Conservation (phyloP, 2,113 vertebrate genomes). For the Cyphomyrus plagiostoma region DNA sequence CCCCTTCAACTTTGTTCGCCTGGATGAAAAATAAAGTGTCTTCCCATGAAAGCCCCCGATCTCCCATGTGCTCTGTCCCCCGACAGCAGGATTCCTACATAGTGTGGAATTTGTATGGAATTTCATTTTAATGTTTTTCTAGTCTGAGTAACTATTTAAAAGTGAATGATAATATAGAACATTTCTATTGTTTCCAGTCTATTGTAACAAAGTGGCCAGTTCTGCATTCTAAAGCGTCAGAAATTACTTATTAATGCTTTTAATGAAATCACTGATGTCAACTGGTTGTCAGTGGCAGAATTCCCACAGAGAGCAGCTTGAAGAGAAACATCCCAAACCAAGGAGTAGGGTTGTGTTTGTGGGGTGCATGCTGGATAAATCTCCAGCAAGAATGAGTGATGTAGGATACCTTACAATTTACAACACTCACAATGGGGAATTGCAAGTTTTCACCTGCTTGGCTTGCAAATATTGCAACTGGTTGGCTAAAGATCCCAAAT, state of each 20-base stretch:
- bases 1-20: too few species aligned
- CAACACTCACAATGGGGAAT: not conserved
- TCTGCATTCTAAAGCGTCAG: not conserved
- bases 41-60: too few species aligned
- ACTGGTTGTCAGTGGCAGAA: not conserved
- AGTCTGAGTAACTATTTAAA: not conserved
- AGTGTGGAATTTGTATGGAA: not conserved
- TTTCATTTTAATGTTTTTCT: not conserved
- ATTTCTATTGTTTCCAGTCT: not conserved
- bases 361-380: not conserved
- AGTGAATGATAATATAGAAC: not conserved
- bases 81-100: not conserved
- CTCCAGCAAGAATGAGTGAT: not conserved
- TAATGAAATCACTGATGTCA: not conserved
- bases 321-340: not conserved
- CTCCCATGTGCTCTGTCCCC: too few species aligned
- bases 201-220: not conserved
- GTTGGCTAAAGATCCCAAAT: not conserved
- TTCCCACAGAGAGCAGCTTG: not conserved
- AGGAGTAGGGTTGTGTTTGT: not conserved
- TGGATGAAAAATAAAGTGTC: too few species aligned
- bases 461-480: not conserved
- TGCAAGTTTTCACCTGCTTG: not conserved
- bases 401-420: not conserved
- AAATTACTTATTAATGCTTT: not conserved